Base-by-base conservation (phyloP, 1,140 invertebrate species). In the Centruroides sculpturatus region DNA sequence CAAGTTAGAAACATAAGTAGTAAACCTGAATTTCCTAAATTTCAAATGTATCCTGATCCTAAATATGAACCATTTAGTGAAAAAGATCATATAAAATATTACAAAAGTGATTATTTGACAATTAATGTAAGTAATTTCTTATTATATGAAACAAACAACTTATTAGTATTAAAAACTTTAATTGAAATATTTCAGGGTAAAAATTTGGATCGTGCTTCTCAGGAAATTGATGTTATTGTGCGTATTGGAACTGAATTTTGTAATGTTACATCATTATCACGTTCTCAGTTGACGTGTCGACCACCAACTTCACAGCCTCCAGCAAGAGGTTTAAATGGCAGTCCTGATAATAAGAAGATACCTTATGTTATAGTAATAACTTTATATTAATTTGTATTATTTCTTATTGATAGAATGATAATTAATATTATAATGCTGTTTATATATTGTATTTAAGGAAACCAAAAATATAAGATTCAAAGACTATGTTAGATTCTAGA, bases 31-130 rank as follows among this genome's bases (percentile, higher is more conserved):
- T 79, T 81, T 66, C 78, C 81, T 53, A 76, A 81, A 47, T 95
- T 97, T 70, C 76, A 86, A 6, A 79, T 97, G 13, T 97, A 86
- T 74, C 92, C 92, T 5, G 90, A 98, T 79, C 94, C 93, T 0
- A 78, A 86, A 57, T 95, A 96, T 71, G 81, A 86, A 10, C 77
- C 81, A 55, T 97, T 97, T 74, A 85, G 89, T 61, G 91, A 94
- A 68, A 85, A 88, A 68, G 69, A 72, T 52, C 62, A 68, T 48
- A 82, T 93, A 3, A 95, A 95, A 70, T 92, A 91, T 75, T 94
- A 93, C 75, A 94, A 94, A 72, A 91, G 87, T 66, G 93, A 97
- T 73, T 96, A 96, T 75, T 76, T 98, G 13, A 96, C 90, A 35
- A 96, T 98, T 66, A 94, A 96, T 74, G 82, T 82, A 75, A 79